Evolutionary conservation across 2,797 vertebrate genomes (phyloP).

Genomic region (Rhinogobio ventralis): DNA sequence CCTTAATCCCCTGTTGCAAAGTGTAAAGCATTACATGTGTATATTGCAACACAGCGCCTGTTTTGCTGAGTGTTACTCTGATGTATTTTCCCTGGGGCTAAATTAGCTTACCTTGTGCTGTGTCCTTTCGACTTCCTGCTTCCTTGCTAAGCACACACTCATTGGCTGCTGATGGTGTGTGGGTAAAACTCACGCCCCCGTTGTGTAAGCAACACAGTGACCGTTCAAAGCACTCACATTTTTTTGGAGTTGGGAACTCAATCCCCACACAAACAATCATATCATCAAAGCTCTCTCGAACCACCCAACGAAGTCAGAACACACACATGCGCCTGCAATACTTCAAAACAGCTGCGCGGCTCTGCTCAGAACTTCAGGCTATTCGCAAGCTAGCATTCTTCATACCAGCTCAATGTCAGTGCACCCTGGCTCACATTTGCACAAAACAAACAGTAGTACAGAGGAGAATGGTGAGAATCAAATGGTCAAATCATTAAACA

Average conservation of each 20-base stretch:
- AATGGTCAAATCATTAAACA: neutral
- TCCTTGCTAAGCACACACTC: neutral
- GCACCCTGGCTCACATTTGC: slow-evolving; percentile 22
- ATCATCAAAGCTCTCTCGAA: slow-evolving; percentile 47
- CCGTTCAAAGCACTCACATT: slow-evolving; percentile 54
- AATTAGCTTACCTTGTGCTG: neutral
- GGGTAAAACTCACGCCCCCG: neutral
- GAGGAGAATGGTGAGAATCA: neutral
- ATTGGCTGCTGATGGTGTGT: neutral
- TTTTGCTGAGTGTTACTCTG: neutral
- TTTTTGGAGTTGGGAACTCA: slow-evolving; percentile 67
- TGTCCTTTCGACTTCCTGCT: neutral
- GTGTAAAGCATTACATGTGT: slow-evolving; percentile 7
- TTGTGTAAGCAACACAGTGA: slow-evolving; percentile 42
- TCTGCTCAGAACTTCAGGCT: slow-evolving; percentile 57
- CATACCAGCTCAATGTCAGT: slow-evolving; percentile 61
- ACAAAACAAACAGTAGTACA: neutral
- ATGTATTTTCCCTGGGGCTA: neutral
- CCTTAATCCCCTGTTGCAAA: neutral
- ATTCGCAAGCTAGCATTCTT: slow-evolving; percentile 55
- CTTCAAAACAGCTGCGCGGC: slow-evolving; percentile 68
- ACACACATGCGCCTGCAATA: slow-evolving; percentile 25
- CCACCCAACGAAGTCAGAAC: slow-evolving; percentile 38
- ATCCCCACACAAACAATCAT: slow-evolving; percentile 63
- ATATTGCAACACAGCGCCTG: neutral